Percentiles rank a stretch among this genome's conserved stretches.
Conservation (phyloP, 1,140 invertebrate species). For the Cardiocondyla obscurior region DNA sequence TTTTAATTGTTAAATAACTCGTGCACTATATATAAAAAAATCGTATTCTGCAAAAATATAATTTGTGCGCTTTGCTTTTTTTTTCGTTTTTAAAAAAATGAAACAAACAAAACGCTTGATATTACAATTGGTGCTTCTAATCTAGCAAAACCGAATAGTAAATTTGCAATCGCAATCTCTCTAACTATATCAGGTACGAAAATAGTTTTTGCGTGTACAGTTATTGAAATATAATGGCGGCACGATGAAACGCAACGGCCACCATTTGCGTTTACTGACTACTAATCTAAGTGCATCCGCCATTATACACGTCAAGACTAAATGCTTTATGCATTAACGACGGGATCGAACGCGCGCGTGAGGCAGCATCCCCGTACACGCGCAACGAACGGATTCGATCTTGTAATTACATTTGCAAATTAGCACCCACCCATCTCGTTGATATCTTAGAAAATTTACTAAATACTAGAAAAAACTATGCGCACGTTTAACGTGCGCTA, state of each 20-base stretch:
- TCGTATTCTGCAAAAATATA: background rate
- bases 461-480: too few species aligned
- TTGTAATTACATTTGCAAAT: conserved; percentile 1
- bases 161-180: background rate
- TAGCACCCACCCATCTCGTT: background rate
- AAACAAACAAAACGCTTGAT: background rate
- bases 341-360: background rate
- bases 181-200: background rate
- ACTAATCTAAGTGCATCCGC: background rate
- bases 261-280: background rate
- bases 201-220: conserved; percentile 30
- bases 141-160: background rate
- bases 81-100: background rate
- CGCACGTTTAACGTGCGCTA: too few species aligned
- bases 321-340: conserved; percentile 45
- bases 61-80: background rate
- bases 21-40: background rate
- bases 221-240: conserved; percentile 41
- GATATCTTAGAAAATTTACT: background rate
- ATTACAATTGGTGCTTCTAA: conserved; percentile 18
- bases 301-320: conserved; percentile 16
- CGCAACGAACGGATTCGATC: background rate
- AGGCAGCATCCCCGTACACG: background rate
- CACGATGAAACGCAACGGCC: conserved; percentile 15
- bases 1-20: background rate